phyloP scores from a whole-genome alignment of 1,140 invertebrate genomes.

The Neodiprion pinetum region DNA sequence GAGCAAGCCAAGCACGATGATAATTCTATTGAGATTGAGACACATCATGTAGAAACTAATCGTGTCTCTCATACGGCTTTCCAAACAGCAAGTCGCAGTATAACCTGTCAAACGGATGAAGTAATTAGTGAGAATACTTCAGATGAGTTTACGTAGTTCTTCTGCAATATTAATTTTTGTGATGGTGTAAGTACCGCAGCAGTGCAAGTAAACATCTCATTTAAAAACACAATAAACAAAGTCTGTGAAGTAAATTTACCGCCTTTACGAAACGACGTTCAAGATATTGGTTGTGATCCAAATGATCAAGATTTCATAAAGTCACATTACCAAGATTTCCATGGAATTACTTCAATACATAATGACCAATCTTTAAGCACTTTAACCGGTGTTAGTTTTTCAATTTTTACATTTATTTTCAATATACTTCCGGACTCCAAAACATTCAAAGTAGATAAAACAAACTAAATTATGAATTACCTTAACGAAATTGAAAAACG shows the following conservation, averaged over 20 bases:
- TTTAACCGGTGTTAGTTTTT: slow-evolving; percentile 24
- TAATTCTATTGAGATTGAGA: no score
- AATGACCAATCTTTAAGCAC: slow-evolving; percentile 18
- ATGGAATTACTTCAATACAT: slow-evolving; percentile 20
- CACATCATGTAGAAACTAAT: no score
- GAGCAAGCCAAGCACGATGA: no score
- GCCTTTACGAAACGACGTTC: background rate
- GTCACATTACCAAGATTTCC: slow-evolving; percentile 18
- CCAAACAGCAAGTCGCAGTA: slow-evolving; percentile 1
- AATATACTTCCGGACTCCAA: slow-evolving; percentile 10
- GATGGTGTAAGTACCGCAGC: slow-evolving; percentile 22
- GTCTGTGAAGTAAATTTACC: slow-evolving; percentile 11
- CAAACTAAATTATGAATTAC: background rate
- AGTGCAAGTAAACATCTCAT: slow-evolving; percentile 26
- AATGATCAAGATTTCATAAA: slow-evolving; percentile 15
- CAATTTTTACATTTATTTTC: slow-evolving; percentile 14
- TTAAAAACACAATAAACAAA: slow-evolving; percentile 14
- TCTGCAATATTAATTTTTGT: slow-evolving; percentile 14
- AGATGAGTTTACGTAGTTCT: slow-evolving; percentile 6
- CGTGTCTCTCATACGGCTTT: no score
- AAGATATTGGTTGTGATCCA: slow-evolving; percentile 27
- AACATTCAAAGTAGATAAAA: slow-evolving; percentile 12
- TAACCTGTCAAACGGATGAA: slow-evolving; percentile 22
- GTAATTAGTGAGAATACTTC: no score
- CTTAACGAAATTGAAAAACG: background rate